Base-by-base conservation (phyloP, 1,140 invertebrate genomes). In the Melipona quadrifasciata region DNA sequence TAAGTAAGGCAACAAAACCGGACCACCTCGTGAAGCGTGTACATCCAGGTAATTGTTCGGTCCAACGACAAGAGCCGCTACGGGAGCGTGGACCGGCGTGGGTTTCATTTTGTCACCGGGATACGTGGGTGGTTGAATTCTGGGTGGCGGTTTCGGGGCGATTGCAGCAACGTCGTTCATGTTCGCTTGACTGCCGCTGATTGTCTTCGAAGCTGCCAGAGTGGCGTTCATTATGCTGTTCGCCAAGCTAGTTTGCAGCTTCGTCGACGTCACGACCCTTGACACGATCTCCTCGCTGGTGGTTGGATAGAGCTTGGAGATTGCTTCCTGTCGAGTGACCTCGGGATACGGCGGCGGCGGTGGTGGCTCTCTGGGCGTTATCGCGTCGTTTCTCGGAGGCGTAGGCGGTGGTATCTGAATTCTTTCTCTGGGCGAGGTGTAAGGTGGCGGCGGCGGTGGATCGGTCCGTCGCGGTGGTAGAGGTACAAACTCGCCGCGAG, bases 41-140 rank as follows among this genome's bases (percentile, higher is more conserved):
- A 97, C 96, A 89, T 97, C 96, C 78, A 97, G 89, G 85, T 97
- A 97, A 92, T 97, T 97, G 89, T 96, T 97, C 34, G 96, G 95
- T 0, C 96, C 95, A 1, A 97, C 96, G 2, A 97, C 95, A 1
- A 95, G 93, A 31, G 94, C 91, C 6, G 94, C 93, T 34, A 95
- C 92, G 64, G 94, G 92, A 27, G 95, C 92, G 53, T 95, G 94
- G 74, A 93, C 94, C 57, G 95, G 90, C 58, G 95, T 93, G 58
- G 95, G 92, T 91, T 96, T 94, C 95, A 96, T 95, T 91, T 96
- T 94, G 86, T 95, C 92, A 77, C 95, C 93, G 19, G 95, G 95
- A 85, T 95, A 95, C 16, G 93, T 94, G 10, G 94, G 94, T 1
- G 94, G 94, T 83, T 94, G 94, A 4, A 94, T 93, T 58, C 93